phyloP scores from a whole-genome alignment of 2,113 vertebrate species.

The Australoheros scitulus region DNA sequence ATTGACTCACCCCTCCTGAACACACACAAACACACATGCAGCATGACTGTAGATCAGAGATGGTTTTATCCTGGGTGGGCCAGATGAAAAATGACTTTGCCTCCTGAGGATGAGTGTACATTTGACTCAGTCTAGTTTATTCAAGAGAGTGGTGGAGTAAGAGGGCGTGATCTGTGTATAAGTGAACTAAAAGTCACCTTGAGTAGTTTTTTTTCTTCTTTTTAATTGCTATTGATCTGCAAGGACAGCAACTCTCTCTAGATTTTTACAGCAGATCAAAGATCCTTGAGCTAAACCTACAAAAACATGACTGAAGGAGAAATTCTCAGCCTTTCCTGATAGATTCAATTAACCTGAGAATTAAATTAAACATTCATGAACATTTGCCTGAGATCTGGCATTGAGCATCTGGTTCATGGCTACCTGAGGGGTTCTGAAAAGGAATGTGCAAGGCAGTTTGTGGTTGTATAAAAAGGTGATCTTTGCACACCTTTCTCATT shows the following conservation, averaged over 20 bases:
- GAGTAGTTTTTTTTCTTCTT: neutral
- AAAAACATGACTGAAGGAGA: slow-evolving; percentile 26
- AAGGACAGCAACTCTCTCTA: slow-evolving; percentile 17
- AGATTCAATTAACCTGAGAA: slow-evolving; percentile 43
- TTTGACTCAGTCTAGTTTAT: slow-evolving; percentile 41
- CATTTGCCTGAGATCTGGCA: slow-evolving; percentile 21
- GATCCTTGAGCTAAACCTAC: slow-evolving; percentile 25
- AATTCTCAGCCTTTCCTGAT: slow-evolving; percentile 21
- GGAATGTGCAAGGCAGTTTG: neutral
- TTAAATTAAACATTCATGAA: slow-evolving; percentile 47
- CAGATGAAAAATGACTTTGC: slow-evolving; percentile 39
- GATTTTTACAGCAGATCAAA: slow-evolving; percentile 47
- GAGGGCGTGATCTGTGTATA: neutral
- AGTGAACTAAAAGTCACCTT: slow-evolving; percentile 56
- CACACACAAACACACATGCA: slow-evolving; percentile 3
- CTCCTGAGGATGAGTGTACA: slow-evolving; percentile 16
- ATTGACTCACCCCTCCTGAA: neutral
- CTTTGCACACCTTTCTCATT: neutral
- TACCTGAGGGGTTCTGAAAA: neutral
- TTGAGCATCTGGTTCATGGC: slow-evolving; percentile 22
- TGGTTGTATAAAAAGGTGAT: neutral
- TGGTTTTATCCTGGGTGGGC: slow-evolving; percentile 35
- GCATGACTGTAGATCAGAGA: slow-evolving; percentile 33
- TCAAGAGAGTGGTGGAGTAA: neutral
- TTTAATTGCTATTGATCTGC: slow-evolving; percentile 59